Base-by-base conservation (phyloP, 2,797 vertebrate species). In the Gallinago solitaria region DNA sequence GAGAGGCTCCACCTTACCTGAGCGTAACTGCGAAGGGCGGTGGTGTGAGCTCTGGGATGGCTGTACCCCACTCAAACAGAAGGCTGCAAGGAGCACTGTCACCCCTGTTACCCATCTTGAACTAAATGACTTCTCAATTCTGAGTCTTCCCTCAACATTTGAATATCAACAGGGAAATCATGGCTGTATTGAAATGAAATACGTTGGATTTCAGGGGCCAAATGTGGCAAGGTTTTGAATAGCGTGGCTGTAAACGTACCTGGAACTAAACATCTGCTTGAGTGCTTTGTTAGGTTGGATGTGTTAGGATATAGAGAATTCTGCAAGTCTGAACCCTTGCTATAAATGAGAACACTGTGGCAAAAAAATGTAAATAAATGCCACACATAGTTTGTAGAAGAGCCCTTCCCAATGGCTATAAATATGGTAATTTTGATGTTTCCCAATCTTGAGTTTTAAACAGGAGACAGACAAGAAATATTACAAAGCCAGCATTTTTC, bases 1-100 rank as follows among this genome's bases (percentile, higher is more conserved):
- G 89, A 93, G 65, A 83, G 84, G 79, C 59, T 90, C 87, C 63
- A 63, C 65, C 76, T 86, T 45, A 92, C 79, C 89, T 82, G 63
- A 54, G 43, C 1, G 0, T 33, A 45, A 65, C 35, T 67, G 53
- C 2, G 4, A 73, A 60, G 30, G 76, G 54, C 4, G 1, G 48
- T 3, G 5, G 35, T 8, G 70, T 41, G 48, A 67, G 48, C 53
- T n/a, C 33, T 1, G 7, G 73, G 65, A 74, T 3, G 61, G 70
- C 71, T 51, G 54, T 43, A 35, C 33, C 60, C 54, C 28, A 28
- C 33, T 35, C 48, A 41, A 41, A 39, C n/a, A 57, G 69, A 43
- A 69, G 56, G 45, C 80, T 86, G 74, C 30, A 24, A 67, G 81
- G 68, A 89, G 69, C 37, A 7, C 16, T 60, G 14, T 1, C 20